phyloP scores from a whole-genome alignment of 2,888 invertebrate species.

The Hedya salicella region DNA sequence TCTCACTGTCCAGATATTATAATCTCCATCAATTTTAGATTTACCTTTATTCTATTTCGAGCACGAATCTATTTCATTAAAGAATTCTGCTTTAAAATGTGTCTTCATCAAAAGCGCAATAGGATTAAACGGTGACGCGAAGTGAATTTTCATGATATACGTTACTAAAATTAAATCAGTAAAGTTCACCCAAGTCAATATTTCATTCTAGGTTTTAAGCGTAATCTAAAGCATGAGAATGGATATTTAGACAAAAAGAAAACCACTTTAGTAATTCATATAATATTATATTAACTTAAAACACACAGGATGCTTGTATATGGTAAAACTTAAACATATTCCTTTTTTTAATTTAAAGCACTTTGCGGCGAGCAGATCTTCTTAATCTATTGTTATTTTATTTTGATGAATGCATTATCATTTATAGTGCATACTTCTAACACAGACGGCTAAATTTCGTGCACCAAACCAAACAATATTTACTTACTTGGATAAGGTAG shows the following conservation, averaged over 20 bases:
- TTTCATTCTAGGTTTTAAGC: too few relatives aligned
- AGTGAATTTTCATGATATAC: too few relatives aligned
- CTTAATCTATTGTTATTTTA: constrained; percentile 23
- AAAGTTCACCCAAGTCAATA: too few relatives aligned
- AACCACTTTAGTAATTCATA: constrained; percentile 17
- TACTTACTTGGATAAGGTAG: not conserved
- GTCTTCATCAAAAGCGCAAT: too few relatives aligned
- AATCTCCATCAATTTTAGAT: too few relatives aligned
- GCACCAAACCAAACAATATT: not conserved
- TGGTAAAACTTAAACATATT: constrained; percentile 37
- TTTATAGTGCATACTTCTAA: not conserved
- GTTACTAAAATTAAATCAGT: too few relatives aligned
- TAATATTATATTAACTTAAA: constrained; percentile 40
- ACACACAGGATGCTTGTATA: constrained; percentile 35
- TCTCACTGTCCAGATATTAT: too few relatives aligned
- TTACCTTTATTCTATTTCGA: too few relatives aligned
- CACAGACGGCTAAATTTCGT: constrained; percentile 3
- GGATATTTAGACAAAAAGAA: constrained; percentile 4
- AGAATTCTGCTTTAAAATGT: too few relatives aligned
- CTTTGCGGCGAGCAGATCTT: constrained; percentile 27
- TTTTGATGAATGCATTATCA: not conserved
- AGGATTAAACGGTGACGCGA: too few relatives aligned
- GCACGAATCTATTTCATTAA: too few relatives aligned
- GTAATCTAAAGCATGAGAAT: not conserved
- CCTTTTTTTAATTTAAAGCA: constrained; percentile 39